A percentile compares a stretch with the other conserved stretches of the same genome.
These are phyloP conservation scores for Paguma larvata DNA, from an alignment of 2,797 vertebrate species.

Conservation along the genomic window DNA sequence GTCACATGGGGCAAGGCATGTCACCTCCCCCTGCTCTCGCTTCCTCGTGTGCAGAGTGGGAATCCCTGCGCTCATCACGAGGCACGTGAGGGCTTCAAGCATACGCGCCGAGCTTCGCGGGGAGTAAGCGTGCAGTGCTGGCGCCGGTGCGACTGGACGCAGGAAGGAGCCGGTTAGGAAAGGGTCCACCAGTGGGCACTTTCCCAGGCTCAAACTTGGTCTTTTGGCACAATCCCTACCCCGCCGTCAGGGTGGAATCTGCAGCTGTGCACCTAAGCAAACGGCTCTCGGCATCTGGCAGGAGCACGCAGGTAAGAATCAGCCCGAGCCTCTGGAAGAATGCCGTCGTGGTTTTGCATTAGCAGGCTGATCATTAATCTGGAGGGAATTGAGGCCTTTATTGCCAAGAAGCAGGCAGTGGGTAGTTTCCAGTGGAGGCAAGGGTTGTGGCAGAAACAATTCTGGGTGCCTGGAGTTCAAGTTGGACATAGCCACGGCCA, in stretches of 20 bases:
- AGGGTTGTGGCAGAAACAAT: background rate
- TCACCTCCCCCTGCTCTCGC: background rate
- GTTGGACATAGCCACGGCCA: background rate
- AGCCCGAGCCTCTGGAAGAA: background rate
- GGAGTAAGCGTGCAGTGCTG: background rate
- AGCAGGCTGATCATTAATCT: background rate
- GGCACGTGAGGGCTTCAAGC: accelerated
- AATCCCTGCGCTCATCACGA: background rate
- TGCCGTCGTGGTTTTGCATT: background rate
- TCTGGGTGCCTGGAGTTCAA: background rate
- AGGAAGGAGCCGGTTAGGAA: background rate
- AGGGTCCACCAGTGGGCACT: background rate
- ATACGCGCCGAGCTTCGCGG: accelerated
- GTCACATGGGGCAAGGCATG: background rate
- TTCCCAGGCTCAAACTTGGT: background rate
- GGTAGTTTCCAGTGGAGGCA: background rate
- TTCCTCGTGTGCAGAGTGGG: background rate
- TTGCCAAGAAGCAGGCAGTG: background rate
- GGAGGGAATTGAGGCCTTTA: background rate
- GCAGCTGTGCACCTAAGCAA: background rate
- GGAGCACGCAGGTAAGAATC: background rate
- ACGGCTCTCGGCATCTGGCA: background rate
- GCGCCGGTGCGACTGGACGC: accelerated
- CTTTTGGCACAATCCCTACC: background rate
- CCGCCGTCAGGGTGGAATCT: accelerated